A percentile compares a stretch with the other conserved stretches of the same genome.
Conservation (phyloP, 1,140 invertebrate species). For the Apis dorsata region DNA sequence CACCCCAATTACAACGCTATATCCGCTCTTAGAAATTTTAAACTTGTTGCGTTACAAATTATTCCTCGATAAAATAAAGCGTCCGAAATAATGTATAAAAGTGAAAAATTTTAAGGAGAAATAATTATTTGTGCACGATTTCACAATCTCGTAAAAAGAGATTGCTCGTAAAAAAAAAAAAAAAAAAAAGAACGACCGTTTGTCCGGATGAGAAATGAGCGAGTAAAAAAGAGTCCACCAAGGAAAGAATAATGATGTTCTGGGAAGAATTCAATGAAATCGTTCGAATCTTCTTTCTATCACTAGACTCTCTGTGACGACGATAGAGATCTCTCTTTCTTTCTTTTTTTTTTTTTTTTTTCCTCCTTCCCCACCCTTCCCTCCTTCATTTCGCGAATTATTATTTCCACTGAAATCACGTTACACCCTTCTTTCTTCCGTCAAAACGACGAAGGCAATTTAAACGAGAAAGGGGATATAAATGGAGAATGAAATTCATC, state of each 20-base stretch:
- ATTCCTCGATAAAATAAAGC: not conserved
- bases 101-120: too few relatives aligned
- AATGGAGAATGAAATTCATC: not conserved
- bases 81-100: not conserved
- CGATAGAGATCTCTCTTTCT: not conserved
- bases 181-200: not conserved
- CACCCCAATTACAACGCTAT: not conserved
- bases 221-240: not conserved
- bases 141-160: not conserved
- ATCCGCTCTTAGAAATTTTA: not conserved
- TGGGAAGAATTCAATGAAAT: not conserved
- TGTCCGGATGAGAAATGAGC: not conserved
- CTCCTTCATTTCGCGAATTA: conserved; percentile 4
- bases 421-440: not conserved
- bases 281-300: not conserved
- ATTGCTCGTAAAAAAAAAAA: too few relatives aligned
- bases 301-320: not conserved
- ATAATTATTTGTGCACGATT: not conserved
- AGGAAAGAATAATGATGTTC: conserved; percentile 16
- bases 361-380: not conserved
- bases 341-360: conserved; percentile 9
- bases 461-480: not conserved
- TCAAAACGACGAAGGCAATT: not conserved
- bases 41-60: not conserved
- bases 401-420: conserved; percentile 14